Percentiles rank a stretch among this genome's conserved stretches.
phyloP scores from a whole-genome alignment of 1,140 invertebrate genomes.

The Cardiocondyla obscurior region DNA sequence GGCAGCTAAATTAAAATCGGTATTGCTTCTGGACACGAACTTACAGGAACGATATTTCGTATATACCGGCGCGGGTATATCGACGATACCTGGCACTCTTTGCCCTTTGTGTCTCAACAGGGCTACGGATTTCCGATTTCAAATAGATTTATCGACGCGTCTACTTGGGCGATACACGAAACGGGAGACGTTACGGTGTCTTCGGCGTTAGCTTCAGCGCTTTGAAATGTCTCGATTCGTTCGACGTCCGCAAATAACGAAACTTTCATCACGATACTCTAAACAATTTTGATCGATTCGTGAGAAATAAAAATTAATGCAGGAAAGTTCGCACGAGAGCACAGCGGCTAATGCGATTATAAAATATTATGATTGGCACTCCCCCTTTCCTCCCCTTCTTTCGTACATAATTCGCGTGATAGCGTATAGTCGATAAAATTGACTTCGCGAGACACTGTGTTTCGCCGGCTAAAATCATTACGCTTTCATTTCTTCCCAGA shows the following conservation, averaged over 20 bases:
- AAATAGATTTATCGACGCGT: slow-evolving; percentile 35
- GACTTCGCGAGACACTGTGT: neutral
- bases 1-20: slow-evolving; percentile 64
- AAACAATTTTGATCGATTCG: neutral
- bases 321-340: neutral
- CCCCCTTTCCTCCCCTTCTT: no score
- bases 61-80: slow-evolving; percentile 47
- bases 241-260: neutral
- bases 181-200: neutral
- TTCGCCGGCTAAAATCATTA: slow-evolving; percentile 26
- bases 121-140: slow-evolving; percentile 48
- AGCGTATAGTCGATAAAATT: slow-evolving; percentile 46
- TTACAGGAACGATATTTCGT: slow-evolving; percentile 55
- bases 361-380: slow-evolving; percentile 19
- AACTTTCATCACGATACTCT: neutral
- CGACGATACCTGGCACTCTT: slow-evolving; percentile 61
- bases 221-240: slow-evolving; percentile 26
- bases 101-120: slow-evolving; percentile 53
- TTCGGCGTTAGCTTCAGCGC: slow-evolving; percentile 20
- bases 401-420: slow-evolving; percentile 29
- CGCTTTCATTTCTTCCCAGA: slow-evolving; percentile 10
- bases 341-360: neutral
- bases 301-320: neutral
- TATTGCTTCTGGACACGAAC: slow-evolving; percentile 58
- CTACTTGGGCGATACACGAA: slow-evolving; percentile 31